These are phyloP conservation scores for Xestia rhomboidea DNA, from an alignment of 2,888 invertebrate genomes.

Conservation along the genomic window DNA sequence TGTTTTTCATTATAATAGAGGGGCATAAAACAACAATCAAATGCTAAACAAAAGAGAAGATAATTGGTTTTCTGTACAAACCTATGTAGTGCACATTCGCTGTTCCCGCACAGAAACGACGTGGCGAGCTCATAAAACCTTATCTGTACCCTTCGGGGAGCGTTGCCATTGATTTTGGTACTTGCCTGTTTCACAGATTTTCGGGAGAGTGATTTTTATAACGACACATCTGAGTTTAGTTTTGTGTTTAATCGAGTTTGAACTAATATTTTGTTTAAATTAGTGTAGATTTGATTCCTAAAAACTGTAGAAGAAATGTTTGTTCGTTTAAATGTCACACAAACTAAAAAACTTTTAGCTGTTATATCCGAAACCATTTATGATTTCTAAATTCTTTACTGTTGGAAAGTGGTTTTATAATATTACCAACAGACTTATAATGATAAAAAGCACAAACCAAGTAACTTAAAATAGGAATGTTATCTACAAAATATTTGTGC, in stretches of 20 bases:
- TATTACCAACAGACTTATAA: neutral
- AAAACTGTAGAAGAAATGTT: too few relatives aligned
- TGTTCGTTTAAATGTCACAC: neutral
- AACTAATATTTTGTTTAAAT: too few relatives aligned
- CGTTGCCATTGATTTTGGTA: conserved; percentile 73
- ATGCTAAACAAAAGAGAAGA: conserved; percentile 75
- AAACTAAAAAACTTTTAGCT: neutral
- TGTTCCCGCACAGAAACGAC: conserved; percentile 86
- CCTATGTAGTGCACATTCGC: conserved; percentile 85
- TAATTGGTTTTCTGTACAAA: conserved; percentile 85
- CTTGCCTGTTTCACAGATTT: conserved; percentile 66
- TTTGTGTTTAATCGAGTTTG: too few relatives aligned
- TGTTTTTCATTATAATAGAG: conserved; percentile 51
- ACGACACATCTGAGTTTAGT: neutral
- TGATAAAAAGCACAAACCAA: neutral
- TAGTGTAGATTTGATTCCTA: too few relatives aligned
- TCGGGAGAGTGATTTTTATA: conserved; percentile 46
- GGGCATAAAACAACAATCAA: conserved; percentile 65
- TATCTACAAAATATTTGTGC: too few relatives aligned
- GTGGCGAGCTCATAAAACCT: conserved; percentile 90
- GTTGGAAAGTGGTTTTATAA: neutral
- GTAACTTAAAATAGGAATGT: too few relatives aligned
- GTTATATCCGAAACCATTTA: fast-evolving
- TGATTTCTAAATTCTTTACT: neutral
- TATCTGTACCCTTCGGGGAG: conserved; percentile 87